These are phyloP conservation scores for Chirona hameri DNA, from an alignment of 2,888 invertebrate species.

Conservation along the genomic window DNA sequence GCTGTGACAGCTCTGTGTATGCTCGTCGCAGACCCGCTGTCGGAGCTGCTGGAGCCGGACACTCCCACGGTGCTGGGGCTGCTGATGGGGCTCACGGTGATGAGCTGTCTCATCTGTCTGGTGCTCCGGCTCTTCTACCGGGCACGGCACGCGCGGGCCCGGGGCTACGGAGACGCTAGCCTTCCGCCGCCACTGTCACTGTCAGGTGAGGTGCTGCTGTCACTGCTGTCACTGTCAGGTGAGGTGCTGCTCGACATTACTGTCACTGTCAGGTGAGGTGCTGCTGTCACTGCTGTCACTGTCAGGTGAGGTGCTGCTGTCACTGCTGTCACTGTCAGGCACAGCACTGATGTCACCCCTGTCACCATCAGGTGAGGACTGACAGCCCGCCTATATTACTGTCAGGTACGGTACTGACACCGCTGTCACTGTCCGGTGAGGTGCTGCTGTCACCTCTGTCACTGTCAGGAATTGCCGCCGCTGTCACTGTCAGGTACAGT, in stretches of 20 bases:
- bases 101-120: conserved; percentile 82
- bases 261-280: neutral
- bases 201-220: conserved; percentile 57
- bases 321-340: too few relatives aligned
- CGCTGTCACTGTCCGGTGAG: too few relatives aligned
- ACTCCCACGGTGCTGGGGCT: conserved; percentile 81
- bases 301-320: too few relatives aligned
- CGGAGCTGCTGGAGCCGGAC: conserved; percentile 68
- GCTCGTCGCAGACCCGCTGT: conserved; percentile 62
- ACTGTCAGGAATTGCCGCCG: too few relatives aligned
- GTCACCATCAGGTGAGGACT: neutral
- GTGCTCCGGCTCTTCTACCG: conserved; percentile 78
- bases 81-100: conserved; percentile 76
- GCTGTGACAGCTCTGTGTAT: too few relatives aligned
- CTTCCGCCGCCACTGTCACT: conserved; percentile 79
- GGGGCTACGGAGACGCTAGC: conserved; percentile 76
- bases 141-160: conserved; percentile 56
- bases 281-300: neutral
- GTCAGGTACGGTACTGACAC: neutral
- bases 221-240: neutral
- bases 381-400: neutral
- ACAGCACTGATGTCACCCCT: too few relatives aligned
- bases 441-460: too few relatives aligned
- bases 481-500: too few relatives aligned
- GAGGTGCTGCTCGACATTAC: neutral